Evolutionary conservation across 2,888 invertebrate genomes (phyloP).

Genomic region (Lumbricus terrestris): DNA sequence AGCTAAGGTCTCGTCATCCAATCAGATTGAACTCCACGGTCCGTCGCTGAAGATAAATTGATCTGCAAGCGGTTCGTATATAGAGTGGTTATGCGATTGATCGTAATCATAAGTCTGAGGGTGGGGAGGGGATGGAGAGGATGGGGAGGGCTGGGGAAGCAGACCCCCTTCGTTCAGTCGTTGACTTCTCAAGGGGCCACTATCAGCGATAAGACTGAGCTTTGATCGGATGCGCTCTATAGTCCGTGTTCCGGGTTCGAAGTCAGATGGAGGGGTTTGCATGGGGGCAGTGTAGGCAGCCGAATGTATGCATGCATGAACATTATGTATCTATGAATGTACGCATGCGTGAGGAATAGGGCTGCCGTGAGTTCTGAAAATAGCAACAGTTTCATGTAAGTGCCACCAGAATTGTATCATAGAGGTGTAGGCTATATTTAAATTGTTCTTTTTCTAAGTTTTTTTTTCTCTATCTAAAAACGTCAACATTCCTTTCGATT

Average conservation of each 20-base stretch:
- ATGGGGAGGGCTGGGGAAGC: background rate
- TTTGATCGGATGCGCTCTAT: background rate
- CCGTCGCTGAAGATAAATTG: background rate
- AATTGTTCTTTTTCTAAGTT: too few species aligned
- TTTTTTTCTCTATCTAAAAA: too few species aligned
- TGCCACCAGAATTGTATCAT: too few species aligned
- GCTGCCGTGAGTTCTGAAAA: too few species aligned
- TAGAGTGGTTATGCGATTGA: background rate
- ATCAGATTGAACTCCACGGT: background rate
- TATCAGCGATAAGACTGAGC: background rate
- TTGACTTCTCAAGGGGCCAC: conserved; percentile 3
- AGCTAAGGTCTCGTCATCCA: background rate
- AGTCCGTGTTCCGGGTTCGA: background rate
- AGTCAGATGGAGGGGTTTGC: background rate
- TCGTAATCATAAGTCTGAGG: background rate
- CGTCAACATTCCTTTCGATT: too few species aligned
- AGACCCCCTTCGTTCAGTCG: background rate
- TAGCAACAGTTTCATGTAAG: too few species aligned
- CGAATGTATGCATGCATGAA: background rate
- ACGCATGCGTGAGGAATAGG: too few species aligned
- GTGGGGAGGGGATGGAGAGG: background rate
- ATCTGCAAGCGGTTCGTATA: background rate
- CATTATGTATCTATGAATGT: too few species aligned
- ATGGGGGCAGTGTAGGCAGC: background rate
- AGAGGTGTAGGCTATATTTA: too few species aligned